Evolutionary conservation across 2,797 vertebrate species (phyloP), one percentile per base, ranked within the genome.

Genomic region (Acipenser transmontanus): DNA sequence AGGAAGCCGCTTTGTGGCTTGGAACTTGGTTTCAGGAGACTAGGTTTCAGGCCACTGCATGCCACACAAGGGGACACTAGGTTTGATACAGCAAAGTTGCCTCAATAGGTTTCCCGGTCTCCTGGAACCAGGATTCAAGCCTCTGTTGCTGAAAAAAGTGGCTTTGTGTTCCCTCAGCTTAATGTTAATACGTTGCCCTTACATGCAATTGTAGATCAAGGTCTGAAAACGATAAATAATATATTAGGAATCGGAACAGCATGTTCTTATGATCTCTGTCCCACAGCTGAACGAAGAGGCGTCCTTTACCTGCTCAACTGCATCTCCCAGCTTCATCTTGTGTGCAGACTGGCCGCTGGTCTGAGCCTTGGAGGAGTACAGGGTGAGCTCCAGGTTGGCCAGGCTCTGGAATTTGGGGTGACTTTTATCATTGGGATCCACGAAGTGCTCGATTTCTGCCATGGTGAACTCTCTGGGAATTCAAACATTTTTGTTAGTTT

Each of bases 371-470:
- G 96, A 92, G 0, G 97, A 99, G 80, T 99, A 99, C 59, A 99
- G 81, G 0, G 82, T 82, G 74, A 99, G 88, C 1, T 88, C 87
- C 67, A 98, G 83, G 77, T 96, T 89, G 0, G 95, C 93, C 73
- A 99, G 91, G 0, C 63, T 95, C 70, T 89, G 81, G 76, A 99
- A 99, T 72, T 94, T 98, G 68, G 94, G 93, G 74, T 99, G 97
- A 65, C 93, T 83, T 62, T 99, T 99, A 73, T 99, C 96, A 62
- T 68, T 89, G 11, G 97, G 97, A 74, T 99, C 97, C 74, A 99
- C 97, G 89, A 99, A 99, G 90, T 99, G 96, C 88, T 99, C 97
- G 0, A 99, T 99, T 88, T 99, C 97, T 70, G 97, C 97, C 97
- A 99, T 99, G 65, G 97, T 99, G 85, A 99, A 99, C 87, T 99